Base-by-base conservation (phyloP, 2,888 invertebrate genomes). In the Malthinus flaveolus region DNA sequence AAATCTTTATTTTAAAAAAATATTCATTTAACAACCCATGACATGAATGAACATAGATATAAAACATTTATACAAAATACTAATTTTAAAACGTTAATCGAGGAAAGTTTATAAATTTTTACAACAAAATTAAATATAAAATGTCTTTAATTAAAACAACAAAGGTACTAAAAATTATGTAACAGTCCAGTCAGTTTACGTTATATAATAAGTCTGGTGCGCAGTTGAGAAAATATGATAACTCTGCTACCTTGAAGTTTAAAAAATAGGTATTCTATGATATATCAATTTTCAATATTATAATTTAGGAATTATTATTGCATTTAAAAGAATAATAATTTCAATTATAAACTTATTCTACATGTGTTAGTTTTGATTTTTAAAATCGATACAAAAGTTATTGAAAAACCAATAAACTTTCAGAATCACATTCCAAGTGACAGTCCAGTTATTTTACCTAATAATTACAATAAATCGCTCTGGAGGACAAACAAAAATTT, bases 391-490 rank as follows among this genome's bases (percentile, higher is more conserved):
- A 55, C 48, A 35, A 32, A 52, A 46, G 13, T 13, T 48, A 33
- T n/a, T n/a, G 36, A 45, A 42, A 55, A 31, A 42, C 48, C 48
- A 32, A 39, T 49, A 42, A 46, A 46, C 4, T 46, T 15, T 13
- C 45, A 50, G 45, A 51, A 51, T 13, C 56, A 51, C 46, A 57
- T 51, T 37, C 37, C 32, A 50, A 48, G 31, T 47, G 51, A 51
- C 36, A 56, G 51, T 51, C 47, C 37, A 57, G 51, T 47, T 51
- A 51, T 42, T 57, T 57, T 35, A 45, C 12, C 33, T 49, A 35
- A n/a, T n/a, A n/a, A 12, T 56, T 48, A 46, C 78, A 79, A 79
- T n/a, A 79, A 39, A 47, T 13, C 42, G 52, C 53, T 49, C 47
- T 35, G 31, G 42, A 46, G 42, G 53, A 13, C 33, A 53, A 33